A percentile compares a stretch with the other conserved stretches of the same genome.
These are phyloP conservation scores for Lithophane socia DNA, from an alignment of 2,888 invertebrate genomes.

Conservation along the genomic window DNA sequence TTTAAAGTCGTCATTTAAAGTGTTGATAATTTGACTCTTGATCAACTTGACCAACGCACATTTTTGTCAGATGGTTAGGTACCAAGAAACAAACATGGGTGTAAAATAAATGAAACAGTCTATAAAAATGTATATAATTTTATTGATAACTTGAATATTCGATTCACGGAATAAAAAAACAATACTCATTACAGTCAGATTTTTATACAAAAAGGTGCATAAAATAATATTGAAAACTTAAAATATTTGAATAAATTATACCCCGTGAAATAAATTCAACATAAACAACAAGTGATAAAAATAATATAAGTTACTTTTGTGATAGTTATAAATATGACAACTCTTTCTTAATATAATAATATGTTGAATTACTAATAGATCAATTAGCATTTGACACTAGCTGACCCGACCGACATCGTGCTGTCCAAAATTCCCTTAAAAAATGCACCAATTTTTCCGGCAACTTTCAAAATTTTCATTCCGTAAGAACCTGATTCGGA, in stretches of 20 bases:
- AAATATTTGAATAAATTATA: constrained; percentile 43
- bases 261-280: constrained; percentile 49
- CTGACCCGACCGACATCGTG: neutral
- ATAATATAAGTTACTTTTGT: constrained; percentile 44
- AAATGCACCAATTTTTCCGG: neutral
- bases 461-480: neutral
- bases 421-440: neutral
- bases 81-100: neutral
- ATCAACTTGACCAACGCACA: neutral
- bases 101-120: neutral
- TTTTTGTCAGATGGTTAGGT: neutral
- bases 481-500: neutral
- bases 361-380: constrained; percentile 20
- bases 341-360: constrained; percentile 18
- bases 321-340: constrained; percentile 49
- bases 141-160: constrained; percentile 40
- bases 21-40: neutral
- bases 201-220: constrained; percentile 43
- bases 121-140: constrained; percentile 39
- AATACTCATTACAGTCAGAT: constrained; percentile 31
- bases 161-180: constrained; percentile 47
- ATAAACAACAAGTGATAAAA: constrained; percentile 51
- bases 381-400: neutral
- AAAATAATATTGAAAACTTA: constrained; percentile 34
- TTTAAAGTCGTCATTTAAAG: neutral